Evolutionary conservation across 2,797 vertebrate species (phyloP).

Genomic region (Gallinago solitaria): DNA sequence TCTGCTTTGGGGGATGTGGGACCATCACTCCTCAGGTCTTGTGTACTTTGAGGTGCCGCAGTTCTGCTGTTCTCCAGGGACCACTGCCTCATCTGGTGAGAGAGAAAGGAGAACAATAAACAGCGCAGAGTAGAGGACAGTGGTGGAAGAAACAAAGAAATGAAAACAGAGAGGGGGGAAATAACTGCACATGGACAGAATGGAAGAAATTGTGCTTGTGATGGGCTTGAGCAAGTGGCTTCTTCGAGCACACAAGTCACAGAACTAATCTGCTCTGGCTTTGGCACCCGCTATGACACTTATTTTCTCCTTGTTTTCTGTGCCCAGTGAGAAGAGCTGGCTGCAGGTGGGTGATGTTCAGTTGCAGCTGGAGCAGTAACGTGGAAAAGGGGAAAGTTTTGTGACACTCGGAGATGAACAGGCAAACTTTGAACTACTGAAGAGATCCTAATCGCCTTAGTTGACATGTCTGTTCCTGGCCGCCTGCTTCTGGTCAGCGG

Average conservation of each 20-base stretch:
- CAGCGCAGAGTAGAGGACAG: neutral
- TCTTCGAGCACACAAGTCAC: neutral
- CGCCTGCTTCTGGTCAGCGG: neutral
- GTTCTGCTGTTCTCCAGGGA: neutral
- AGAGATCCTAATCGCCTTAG: neutral
- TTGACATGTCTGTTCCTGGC: neutral
- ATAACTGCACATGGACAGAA: neutral
- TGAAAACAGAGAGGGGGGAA: neutral
- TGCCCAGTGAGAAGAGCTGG: neutral
- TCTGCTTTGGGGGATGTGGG: neutral
- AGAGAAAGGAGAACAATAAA: neutral
- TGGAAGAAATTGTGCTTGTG: neutral
- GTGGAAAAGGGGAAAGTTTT: neutral
- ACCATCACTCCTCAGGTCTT: neutral
- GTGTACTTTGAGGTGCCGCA: neutral
- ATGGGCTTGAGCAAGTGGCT: neutral
- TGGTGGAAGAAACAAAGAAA: neutral
- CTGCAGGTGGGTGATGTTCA: neutral
- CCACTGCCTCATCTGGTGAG: neutral
- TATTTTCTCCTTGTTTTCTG: neutral
- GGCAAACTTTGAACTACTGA: neutral
- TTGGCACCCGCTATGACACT: accelerated
- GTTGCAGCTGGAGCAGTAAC: neutral
- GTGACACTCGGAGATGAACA: neutral
- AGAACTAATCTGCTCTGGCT: neutral